A percentile compares a stretch with the other conserved stretches of the same genome.
Evolutionary conservation across 1,140 invertebrate genomes (phyloP).

Genomic region (Heliconius hermathena): DNA sequence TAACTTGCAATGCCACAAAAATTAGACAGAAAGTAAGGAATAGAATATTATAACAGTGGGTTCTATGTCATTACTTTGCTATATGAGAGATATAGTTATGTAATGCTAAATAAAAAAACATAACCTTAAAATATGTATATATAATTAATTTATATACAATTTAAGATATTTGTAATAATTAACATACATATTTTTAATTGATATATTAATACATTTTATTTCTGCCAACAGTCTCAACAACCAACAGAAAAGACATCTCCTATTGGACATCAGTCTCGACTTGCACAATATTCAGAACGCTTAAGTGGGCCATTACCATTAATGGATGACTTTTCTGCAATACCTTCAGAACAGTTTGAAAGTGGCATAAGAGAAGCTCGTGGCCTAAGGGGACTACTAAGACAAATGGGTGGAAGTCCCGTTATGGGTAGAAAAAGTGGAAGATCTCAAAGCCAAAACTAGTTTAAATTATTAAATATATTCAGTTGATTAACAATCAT

Average conservation of each 20-base stretch:
- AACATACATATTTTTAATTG: background rate
- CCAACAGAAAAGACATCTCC: constrained; percentile 65
- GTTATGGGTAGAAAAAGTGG: constrained; percentile 87
- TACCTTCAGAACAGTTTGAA: constrained; percentile 89
- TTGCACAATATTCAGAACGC: constrained; percentile 81
- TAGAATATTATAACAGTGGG: too few species aligned
- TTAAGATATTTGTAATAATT: background rate
- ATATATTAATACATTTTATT: constrained; percentile 14
- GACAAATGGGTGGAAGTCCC: constrained; percentile 92
- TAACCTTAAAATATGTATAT: background rate
- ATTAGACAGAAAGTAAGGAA: too few species aligned
- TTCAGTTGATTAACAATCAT: background rate
- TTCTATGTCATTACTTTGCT: too few species aligned
- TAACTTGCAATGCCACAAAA: too few species aligned
- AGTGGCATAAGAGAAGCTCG: constrained; percentile 83
- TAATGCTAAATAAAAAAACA: too few species aligned
- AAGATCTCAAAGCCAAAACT: constrained; percentile 79
- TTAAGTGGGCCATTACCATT: constrained; percentile 87
- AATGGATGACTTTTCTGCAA: constrained; percentile 96
- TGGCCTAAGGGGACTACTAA: constrained; percentile 88
- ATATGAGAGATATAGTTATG: too few species aligned
- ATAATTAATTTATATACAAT: background rate
- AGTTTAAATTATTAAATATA: constrained; percentile 24
- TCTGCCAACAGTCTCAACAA: constrained; percentile 48
- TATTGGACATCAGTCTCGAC: constrained; percentile 78